phyloP scores from a whole-genome alignment of 2,888 invertebrate genomes.

The Eueremaeus valkanovi region DNA sequence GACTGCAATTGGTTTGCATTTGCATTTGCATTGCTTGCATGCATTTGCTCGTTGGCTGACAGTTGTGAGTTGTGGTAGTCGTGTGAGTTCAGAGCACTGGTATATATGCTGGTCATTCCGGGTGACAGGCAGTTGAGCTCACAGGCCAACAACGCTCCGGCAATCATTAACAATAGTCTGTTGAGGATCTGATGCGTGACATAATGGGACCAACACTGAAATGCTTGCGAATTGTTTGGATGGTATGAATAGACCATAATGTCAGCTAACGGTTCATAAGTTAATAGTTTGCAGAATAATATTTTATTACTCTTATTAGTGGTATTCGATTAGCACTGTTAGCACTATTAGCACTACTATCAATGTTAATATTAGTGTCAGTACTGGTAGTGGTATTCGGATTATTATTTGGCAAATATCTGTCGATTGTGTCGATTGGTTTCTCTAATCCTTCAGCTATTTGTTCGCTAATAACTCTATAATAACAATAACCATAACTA shows the following conservation, averaged over 20 bases:
- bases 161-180: constrained; percentile 13
- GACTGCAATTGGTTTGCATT: too few species aligned
- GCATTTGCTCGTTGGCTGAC: neutral
- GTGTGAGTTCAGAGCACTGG: neutral
- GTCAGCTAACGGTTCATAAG: constrained; percentile 24
- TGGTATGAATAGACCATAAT: constrained; percentile 14
- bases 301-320: neutral
- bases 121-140: constrained; percentile 3
- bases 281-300: neutral
- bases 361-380: too few species aligned
- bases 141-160: constrained; percentile 24
- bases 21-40: neutral
- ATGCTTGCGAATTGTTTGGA: neutral
- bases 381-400: too few species aligned
- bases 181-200: constrained; percentile 18
- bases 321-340: too few species aligned
- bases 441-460: neutral
- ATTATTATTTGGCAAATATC: too few species aligned
- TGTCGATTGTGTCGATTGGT: too few species aligned
- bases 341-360: too few species aligned
- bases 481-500: neutral
- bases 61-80: neutral
- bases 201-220: constrained; percentile 6
- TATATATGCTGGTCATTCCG: constrained; percentile 30
- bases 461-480: neutral